phyloP scores from a whole-genome alignment of 2,888 invertebrate genomes.

The Bimastos eiseni region DNA sequence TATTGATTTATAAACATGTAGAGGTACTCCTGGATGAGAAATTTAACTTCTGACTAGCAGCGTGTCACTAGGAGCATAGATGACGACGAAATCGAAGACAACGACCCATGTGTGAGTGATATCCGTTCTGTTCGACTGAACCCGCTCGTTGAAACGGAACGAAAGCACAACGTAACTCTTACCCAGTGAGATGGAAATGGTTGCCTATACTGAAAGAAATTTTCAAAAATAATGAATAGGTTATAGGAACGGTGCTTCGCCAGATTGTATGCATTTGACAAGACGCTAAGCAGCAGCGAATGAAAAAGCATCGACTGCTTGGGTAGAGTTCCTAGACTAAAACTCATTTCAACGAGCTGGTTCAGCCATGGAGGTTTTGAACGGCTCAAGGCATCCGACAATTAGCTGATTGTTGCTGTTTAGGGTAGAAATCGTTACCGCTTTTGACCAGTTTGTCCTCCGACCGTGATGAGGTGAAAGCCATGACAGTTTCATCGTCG shows the following conservation, averaged over 20 bases:
- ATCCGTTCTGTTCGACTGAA: neutral
- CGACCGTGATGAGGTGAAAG: neutral
- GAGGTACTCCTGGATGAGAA: too few species aligned
- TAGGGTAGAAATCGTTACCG: slow-evolving; percentile 13
- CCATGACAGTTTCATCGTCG: neutral
- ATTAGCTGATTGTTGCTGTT: slow-evolving; percentile 18
- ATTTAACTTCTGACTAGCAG: too few species aligned
- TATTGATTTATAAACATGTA: too few species aligned
- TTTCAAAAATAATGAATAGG: too few species aligned
- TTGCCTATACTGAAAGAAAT: too few species aligned
- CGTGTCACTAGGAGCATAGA: neutral
- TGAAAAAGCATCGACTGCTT: neutral
- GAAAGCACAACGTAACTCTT: neutral
- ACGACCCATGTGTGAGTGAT: neutral
- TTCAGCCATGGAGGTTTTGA: slow-evolving; percentile 26
- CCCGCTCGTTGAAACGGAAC: neutral
- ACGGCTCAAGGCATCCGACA: slow-evolving; percentile 22
- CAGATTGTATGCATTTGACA: too few species aligned
- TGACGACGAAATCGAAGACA: neutral
- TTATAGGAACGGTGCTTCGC: too few species aligned
- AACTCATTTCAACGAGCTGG: too few species aligned
- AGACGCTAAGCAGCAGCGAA: neutral
- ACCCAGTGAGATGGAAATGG: too few species aligned
- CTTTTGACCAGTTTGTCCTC: too few species aligned
- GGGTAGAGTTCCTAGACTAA: neutral